Evolutionary conservation across 2,113 vertebrate genomes (phyloP), one percentile per base, ranked within the genome.

Genomic region (Sander lucioperca): DNA sequence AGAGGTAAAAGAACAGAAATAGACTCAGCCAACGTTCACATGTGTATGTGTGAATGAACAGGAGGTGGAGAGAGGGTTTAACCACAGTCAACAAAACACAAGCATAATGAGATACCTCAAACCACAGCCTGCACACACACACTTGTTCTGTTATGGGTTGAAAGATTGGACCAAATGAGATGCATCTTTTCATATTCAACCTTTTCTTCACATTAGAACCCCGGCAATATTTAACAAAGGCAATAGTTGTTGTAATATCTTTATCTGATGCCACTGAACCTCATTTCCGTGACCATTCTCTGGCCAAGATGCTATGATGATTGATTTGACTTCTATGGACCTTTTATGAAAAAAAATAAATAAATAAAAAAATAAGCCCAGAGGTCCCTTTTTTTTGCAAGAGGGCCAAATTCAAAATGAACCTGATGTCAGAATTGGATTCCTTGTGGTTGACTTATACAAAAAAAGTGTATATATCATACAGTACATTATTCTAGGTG

Each of bases 1-100:
- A 97, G 64, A 88, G 45, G 90, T n/a, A 19, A 79, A 83, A 76
- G 65, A 74, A 84, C 61, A 85, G 39, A 74, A 90, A 89, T 25
- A 77, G 68, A 74, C 48, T 66, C 7, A 84, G 67, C 27, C 30
- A 66, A 33, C 2, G 8, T 59, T 75, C 23, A 11, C 65, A 66
- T 66, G 8, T 61, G 54, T 45, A n/a, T 47, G 53, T 71, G 53
- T 86, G 48, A 74, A 66, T 74, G 58, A 80, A 51, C 33, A 54
- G n/a, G n/a, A 84, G 23, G 14, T 6, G 13, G 43, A 63, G 48
- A 77, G 16, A 57, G 39, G 51, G 14, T 72, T 56, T 56, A 57
- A 71, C 33, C 15, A 69, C 10, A 30, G 30, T 10, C 45, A 43
- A 33, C 63, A 27, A 48, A 64, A 75, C 58, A 33, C 27, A 53